Evolutionary conservation across 2,113 vertebrate genomes (phyloP), one percentile per base, ranked within the genome.

Genomic region (Crotophaga sulcirostris): DNA sequence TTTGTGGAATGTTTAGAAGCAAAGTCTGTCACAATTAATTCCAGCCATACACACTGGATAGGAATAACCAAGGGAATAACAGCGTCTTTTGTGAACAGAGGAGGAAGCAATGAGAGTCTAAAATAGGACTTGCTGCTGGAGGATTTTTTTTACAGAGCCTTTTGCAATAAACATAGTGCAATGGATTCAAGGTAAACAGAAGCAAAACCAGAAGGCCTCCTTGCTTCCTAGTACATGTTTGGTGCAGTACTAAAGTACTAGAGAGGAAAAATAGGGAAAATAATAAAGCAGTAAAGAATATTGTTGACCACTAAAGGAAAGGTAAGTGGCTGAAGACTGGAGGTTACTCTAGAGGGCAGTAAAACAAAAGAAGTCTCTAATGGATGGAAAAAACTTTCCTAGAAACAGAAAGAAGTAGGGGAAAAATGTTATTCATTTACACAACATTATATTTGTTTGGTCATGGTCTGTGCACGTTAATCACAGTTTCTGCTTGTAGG

Each of bases 321-420:
- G 11, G 14, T n/a, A 64, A 85, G 49, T 33, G 73, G 45, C 31
- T 80, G 36, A n/a, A 36, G n/a, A 20, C 49, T 85, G 62, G 38
- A 51, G 47, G 24, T 82, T 70, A 15, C 90, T 91, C 74, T 95
- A 94, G 88, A 80, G 83, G 88, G 88, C 75, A 93, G 82, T 45
- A 92, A 85, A 73, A 88, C 38, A 85, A 82, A 78, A 82, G 34
- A 17, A 67, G 63, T n/a, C 20, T 62, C 20, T 13, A 77, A 73
- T 7, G 42, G 20, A 38, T 26, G 8, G 13, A 15, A 42, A 81
- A 84, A 78, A 9, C 9, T 79, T 69, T 55, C 67, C 47, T 72
- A 4, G 7, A 23, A 83, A 40, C n/a, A 63, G 59, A 54, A 73
- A 63, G 16, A 25, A 56, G 14, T 19, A 58, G 0, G 2, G 40